Percentiles rank a stretch among this genome's conserved stretches.
Conservation (phyloP, 2,113 vertebrate genomes). For the Micromys minutus region DNA sequence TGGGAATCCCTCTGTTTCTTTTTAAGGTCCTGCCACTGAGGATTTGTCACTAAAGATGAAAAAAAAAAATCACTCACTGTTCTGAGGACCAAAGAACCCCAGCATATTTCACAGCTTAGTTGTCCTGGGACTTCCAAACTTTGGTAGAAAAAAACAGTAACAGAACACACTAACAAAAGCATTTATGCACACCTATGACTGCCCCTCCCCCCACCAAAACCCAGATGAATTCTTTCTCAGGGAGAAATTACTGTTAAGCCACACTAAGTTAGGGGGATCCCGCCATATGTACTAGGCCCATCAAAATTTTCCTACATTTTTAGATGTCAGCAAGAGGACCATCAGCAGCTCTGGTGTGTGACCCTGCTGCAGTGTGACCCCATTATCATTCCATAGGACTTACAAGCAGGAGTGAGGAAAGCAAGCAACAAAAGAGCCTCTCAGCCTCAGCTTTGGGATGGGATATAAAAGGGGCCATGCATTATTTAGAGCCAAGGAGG, state of each 20-base stretch:
- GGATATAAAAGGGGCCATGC: slow-evolving; percentile 37
- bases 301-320: neutral
- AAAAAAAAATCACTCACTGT: neutral
- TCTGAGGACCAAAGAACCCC: neutral
- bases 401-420: slow-evolving; percentile 20
- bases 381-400: neutral
- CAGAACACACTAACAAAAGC: neutral
- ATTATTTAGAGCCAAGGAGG: slow-evolving; percentile 73
- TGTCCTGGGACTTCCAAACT: neutral
- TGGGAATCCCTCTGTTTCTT: neutral
- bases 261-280: neutral
- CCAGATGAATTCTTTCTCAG: neutral
- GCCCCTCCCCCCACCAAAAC: neutral
- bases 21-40: neutral
- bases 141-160: neutral
- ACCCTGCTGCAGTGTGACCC: neutral
- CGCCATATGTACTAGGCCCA: accelerated
- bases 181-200: neutral
- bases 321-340: neutral
- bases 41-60: neutral
- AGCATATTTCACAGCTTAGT: neutral
- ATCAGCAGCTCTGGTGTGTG: neutral
- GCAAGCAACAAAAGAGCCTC: slow-evolving; percentile 20
- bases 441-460: neutral
- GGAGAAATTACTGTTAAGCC: neutral